Percentiles rank a stretch among this genome's conserved stretches.
Evolutionary conservation across 37 sponge, comb jelly and placozoan genomes (phyloP).

Genomic region (Beroe forskalii): DNA sequence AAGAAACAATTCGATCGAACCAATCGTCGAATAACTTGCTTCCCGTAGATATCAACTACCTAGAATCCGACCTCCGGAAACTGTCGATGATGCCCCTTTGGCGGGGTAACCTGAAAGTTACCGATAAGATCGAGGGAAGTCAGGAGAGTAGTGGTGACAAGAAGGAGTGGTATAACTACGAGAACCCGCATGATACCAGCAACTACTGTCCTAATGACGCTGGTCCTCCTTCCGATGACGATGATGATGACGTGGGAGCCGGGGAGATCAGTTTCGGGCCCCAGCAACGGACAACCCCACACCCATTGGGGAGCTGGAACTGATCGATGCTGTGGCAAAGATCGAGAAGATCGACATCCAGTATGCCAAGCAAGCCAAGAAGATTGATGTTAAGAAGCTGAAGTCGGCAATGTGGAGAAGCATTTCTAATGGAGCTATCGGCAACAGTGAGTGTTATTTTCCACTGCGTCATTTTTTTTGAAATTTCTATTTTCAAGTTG

Average conservation of each 20-base stretch:
- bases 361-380: constrained; percentile 78
- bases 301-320: constrained; percentile 18
- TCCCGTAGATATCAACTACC: constrained; percentile 3
- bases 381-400: constrained; percentile 81
- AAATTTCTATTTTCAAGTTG: too few relatives aligned
- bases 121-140: constrained; percentile 14
- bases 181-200: constrained; percentile 73
- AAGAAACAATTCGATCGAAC: constrained; percentile 8
- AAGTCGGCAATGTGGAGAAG: constrained; percentile 82
- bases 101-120: not conserved
- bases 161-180: constrained; percentile 75
- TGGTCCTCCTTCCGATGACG: constrained; percentile 63
- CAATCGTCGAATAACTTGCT: not conserved
- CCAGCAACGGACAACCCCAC: not conserved
- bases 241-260: too few relatives aligned
- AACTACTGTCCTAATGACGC: constrained; percentile 71
- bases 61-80: not conserved
- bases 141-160: not conserved
- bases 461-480: too few relatives aligned
- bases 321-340: constrained; percentile 40
- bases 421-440: too few relatives aligned
- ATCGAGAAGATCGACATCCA: constrained; percentile 75
- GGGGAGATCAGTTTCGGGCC: not conserved
- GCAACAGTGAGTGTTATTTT: too few relatives aligned
- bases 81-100: constrained; percentile 48